Evolutionary conservation across 2,888 invertebrate genomes (phyloP), one percentile per base, ranked within the genome.

Genomic region (Caenorhabditis doughertyi): DNA sequence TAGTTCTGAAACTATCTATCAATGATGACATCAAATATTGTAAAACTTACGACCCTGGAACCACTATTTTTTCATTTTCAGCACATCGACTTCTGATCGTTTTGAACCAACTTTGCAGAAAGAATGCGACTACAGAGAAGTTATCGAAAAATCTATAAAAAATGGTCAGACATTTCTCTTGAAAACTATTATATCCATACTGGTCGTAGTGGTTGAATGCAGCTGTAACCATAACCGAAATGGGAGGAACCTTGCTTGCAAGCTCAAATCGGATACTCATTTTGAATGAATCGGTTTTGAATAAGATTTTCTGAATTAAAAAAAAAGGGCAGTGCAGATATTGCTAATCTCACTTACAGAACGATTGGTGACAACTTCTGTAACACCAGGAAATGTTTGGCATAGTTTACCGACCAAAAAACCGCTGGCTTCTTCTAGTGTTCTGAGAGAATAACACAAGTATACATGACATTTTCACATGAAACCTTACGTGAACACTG

Each of bases 171-270:
- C 11, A 21, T 8, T 23, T 3, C 1, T 23, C 21, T 11, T 55
- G 35, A 51, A 27, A 8, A 23, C 27, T 49, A 13, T 42, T 42
- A 42, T 13, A 11, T 13, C 35, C 49, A 21, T 39, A 68, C 68
- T 68, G 55, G 27, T 68, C 68, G 21, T 68, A 68, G 3, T 56
- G 44, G 7, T 56, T 68, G 18, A 68, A 9, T 18, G 68, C 68
- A 1, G 42, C 3, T 5, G 68, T 44, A 3, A 67, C n/a, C 7
- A 35, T 53, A 4, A 44, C 68, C 5, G 55, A 53, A 18, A 68
- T 44, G 7, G 68, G 55, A 0, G 68, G 27, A 18, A 1, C 32
- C 11, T 8, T 13, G 7, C 8, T n/a, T 3, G 13, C 13, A 42
- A 0, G 9, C 16, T 23, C 29, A 18, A 68, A n/a, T 18, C 29